Evolutionary conservation across 2,797 vertebrate genomes (phyloP).

Genomic region (Eremophila alpestris): DNA sequence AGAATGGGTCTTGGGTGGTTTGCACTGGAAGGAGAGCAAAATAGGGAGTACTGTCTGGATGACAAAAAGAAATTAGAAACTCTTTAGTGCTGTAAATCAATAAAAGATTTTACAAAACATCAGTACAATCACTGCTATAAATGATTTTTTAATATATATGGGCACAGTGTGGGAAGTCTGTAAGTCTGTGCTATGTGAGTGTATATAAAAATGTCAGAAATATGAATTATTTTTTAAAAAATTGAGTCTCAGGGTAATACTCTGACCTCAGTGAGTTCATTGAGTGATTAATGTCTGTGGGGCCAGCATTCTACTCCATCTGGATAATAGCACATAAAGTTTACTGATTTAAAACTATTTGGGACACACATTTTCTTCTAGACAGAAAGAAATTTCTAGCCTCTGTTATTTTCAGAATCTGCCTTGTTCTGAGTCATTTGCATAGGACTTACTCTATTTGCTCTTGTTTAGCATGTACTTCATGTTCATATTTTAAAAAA

Average conservation of each 20-base stretch:
- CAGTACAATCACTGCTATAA: neutral
- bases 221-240: neutral
- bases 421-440: neutral
- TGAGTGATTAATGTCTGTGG: neutral
- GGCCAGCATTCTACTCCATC: neutral
- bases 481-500: neutral
- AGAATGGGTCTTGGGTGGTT: neutral
- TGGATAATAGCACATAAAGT: neutral
- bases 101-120: neutral
- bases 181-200: neutral
- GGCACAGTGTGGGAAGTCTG: neutral
- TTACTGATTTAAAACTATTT: neutral
- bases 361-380: neutral
- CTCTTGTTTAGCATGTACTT: neutral
- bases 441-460: neutral
- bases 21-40: neutral
- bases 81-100: neutral
- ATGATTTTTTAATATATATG: neutral
- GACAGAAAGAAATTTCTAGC: neutral
- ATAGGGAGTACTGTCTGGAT: neutral
- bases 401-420: neutral
- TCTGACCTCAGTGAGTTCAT: neutral
- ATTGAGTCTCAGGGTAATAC: neutral
- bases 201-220: constrained; percentile 27
- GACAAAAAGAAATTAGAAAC: neutral